Evolutionary conservation across 1,140 invertebrate genomes (phyloP).

Genomic region (Drosophila repletoides): DNA sequence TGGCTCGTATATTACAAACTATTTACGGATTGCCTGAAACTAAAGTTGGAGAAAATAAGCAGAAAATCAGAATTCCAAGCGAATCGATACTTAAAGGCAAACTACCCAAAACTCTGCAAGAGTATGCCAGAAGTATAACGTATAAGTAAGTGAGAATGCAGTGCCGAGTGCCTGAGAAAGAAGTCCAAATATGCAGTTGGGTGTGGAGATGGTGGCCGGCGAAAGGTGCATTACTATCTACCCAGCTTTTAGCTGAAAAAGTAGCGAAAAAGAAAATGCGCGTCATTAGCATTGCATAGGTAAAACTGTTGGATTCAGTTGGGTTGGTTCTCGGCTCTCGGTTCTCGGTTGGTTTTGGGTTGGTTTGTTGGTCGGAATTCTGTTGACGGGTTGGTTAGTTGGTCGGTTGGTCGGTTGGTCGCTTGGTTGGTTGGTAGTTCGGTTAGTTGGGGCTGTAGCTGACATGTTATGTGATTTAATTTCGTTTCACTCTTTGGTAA

Average conservation of each 20-base stretch:
- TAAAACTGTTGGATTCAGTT: constrained; percentile 49
- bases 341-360: not conserved
- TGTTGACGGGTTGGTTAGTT: constrained; percentile 13
- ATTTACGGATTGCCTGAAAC: too few species aligned
- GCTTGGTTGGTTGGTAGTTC: not conserved
- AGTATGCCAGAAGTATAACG: not conserved
- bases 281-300: constrained; percentile 66
- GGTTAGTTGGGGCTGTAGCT: constrained; percentile 22
- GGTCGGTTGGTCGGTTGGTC: constrained; percentile 7
- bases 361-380: not conserved
- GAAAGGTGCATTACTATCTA: constrained; percentile 7
- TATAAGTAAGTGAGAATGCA: constrained; percentile 6
- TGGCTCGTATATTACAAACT: too few species aligned
- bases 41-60: not conserved
- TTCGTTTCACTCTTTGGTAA: constrained; percentile 47
- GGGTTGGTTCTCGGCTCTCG: constrained; percentile 18
- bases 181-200: not conserved
- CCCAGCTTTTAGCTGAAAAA: constrained; percentile 18
- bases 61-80: not conserved
- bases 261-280: constrained; percentile 57
- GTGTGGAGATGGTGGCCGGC: not conserved
- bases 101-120: too few species aligned
- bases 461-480: constrained; percentile 76
- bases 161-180: not conserved
- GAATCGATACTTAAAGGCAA: not conserved